Base-by-base conservation (phyloP, 2,888 invertebrate species). In the Heteromyza rotundicornis region DNA sequence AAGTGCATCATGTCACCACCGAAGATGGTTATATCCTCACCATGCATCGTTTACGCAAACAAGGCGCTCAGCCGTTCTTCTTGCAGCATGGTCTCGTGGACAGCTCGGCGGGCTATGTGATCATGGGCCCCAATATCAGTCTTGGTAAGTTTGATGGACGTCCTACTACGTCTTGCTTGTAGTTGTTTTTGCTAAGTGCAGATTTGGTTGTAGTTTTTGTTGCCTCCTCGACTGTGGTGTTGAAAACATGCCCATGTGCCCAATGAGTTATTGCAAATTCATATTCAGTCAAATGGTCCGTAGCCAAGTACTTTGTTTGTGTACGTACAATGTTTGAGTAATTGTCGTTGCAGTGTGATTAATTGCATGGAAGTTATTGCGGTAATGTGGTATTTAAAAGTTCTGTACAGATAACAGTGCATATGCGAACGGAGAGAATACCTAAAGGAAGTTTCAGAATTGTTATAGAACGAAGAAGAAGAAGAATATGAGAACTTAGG, bases 21-120 rank as follows among this genome's bases (percentile, higher is more conserved):
- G 79, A 85, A 35, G 95, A 95, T 84, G 92, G 92, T 1, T 95
- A 92, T 77, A 87, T 92, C 23, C 84, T 95, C 68, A 86, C 87
- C 63, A 76, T 94, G 81, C 92, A 94, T 74, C 86, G 94, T 61
- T 90, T 95, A 53, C 84, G 84, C 7, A 80, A 82, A n/a, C 67
- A 77, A n/a, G 84, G 82, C 14, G 86, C 84, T 63, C 87, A 87
- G 0, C 85, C 87, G 1, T 86, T 89, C 1, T 86, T 90, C 55
- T 64, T 91, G 51, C 87, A 89, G 83, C 91, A 91, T 69, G 92
- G 95, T 0, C 82, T 95, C 2, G 81, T 92, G 23, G 88, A 88
- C 54, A 89, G 90, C 27, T 90, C 93, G 0, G 88, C 89, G 17
- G 89, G 90, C 71, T 95, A 89, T 87, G 85, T 95, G 14, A 81